Percentiles rank a stretch among this genome's conserved stretches.
Conservation (phyloP, 2,113 vertebrate genomes). For the Ornithorhynchus anatinus region DNA sequence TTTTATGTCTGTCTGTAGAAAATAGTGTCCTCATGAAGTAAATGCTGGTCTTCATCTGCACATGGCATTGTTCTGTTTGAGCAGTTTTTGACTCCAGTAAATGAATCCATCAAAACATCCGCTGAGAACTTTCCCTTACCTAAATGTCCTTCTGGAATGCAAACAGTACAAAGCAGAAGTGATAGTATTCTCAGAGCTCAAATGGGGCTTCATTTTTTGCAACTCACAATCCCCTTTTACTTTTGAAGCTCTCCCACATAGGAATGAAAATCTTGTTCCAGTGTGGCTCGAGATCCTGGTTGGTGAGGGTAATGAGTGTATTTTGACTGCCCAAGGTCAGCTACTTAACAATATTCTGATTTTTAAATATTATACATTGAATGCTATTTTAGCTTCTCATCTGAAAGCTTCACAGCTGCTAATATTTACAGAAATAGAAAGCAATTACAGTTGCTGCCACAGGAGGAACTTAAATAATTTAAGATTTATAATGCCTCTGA, state of each 20-base stretch:
- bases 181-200: neutral
- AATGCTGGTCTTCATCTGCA: no score
- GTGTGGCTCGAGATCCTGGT: constrained; percentile 33
- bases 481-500: constrained; percentile 61
- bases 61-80: no score
- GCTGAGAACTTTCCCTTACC: no score
- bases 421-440: constrained; percentile 70
- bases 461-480: constrained; percentile 75
- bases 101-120: no score
- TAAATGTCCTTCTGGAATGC: no score
- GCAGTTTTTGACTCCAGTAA: no score
- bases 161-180: neutral
- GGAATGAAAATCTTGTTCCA: constrained; percentile 27
- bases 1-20: no score
- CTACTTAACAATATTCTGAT: constrained; percentile 52
- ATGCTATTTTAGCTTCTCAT: constrained; percentile 60
- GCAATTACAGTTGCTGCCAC: constrained; percentile 69
- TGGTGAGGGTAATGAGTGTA: constrained; percentile 18
- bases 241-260: constrained; percentile 8
- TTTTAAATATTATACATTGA: constrained; percentile 62
- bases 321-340: constrained; percentile 54
- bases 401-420: constrained; percentile 72
- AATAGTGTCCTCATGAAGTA: no score
- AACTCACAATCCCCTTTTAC: constrained; percentile 21
- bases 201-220: neutral